These are phyloP conservation scores for Mesoligia furuncula DNA, from an alignment of 2,888 invertebrate genomes.

Conservation along the genomic window DNA sequence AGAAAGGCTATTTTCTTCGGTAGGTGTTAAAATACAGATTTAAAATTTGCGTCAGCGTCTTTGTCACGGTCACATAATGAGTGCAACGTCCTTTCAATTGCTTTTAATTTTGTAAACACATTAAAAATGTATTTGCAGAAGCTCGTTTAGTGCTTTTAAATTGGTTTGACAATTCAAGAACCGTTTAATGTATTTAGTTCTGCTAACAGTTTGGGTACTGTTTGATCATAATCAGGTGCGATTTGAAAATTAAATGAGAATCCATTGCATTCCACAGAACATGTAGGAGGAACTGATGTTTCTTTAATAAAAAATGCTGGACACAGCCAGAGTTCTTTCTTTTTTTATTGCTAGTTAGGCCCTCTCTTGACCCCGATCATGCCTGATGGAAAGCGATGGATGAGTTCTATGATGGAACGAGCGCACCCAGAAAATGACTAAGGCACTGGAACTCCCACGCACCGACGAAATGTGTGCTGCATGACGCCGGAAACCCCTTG, in stretches of 20 bases:
- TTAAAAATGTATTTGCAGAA: conserved; percentile 20
- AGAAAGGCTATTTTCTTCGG: conserved; percentile 12
- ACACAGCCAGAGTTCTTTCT: background rate
- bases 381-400: too few relatives aligned
- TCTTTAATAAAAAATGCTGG: background rate
- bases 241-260: background rate
- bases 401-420: too few relatives aligned
- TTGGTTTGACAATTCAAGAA: conserved; percentile 4
- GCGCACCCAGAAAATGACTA: too few relatives aligned
- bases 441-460: too few relatives aligned
- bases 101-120: conserved; percentile 57
- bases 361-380: too few relatives aligned
- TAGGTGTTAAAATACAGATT: conserved; percentile 37
- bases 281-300: background rate
- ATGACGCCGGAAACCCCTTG: too few relatives aligned
- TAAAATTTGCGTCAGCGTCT: conserved; percentile 45
- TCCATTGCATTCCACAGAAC: background rate
- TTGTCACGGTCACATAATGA: conserved; percentile 44
- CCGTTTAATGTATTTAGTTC: conserved; percentile 23
- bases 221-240: background rate
- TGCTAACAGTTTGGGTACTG: conserved; percentile 1
- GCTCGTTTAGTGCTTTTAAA: background rate
- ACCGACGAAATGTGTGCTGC: too few relatives aligned
- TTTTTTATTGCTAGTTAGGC: too few relatives aligned
- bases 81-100: conserved; percentile 48